A percentile compares a stretch with the other conserved stretches of the same genome.
Conservation (phyloP, 1,140 invertebrate species). For the Eriosoma lanigerum region DNA sequence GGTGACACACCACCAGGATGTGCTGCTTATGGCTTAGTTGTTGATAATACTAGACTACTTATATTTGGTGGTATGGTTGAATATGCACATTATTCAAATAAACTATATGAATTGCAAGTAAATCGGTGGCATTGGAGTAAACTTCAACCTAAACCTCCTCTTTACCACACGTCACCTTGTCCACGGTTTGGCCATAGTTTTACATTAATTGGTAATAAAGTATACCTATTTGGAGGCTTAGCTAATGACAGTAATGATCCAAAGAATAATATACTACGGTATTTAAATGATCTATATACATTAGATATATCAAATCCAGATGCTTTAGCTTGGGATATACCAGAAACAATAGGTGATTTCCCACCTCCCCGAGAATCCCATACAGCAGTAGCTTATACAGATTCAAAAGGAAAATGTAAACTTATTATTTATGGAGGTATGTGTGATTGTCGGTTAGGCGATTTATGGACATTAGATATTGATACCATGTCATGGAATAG, state of each 20-base stretch:
- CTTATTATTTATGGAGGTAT: slow-evolving; percentile 98
- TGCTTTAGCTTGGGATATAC: slow-evolving; percentile 81
- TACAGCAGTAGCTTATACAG: slow-evolving; percentile 87
- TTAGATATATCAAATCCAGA: slow-evolving; percentile 56
- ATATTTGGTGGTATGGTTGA: slow-evolving; percentile 99
- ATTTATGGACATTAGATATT: slow-evolving; percentile 93
- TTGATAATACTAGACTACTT: slow-evolving; percentile 91
- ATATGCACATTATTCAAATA: slow-evolving; percentile 99
- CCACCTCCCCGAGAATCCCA: slow-evolving; percentile 96
- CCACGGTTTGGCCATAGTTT: slow-evolving; percentile 96
- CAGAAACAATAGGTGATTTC: slow-evolving; percentile 75
- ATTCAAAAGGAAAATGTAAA: slow-evolving; percentile 75
- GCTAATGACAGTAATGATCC: slow-evolving; percentile 98
- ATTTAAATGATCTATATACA: slow-evolving; percentile 58
- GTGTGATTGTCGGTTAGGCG: slow-evolving; percentile 93
- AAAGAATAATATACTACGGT: slow-evolving; percentile 91
- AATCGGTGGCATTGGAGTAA: slow-evolving; percentile 98
- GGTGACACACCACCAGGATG: slow-evolving; percentile 98
- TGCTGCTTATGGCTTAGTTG: slow-evolving; percentile 98
- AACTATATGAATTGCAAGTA: slow-evolving; percentile 89
- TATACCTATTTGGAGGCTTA: slow-evolving; percentile 95
- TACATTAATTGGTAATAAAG: slow-evolving; percentile 90
- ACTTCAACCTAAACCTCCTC: slow-evolving; percentile 84
- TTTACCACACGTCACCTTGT: slow-evolving; percentile 80
- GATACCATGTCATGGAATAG: slow-evolving; percentile 84